Evolutionary conservation across 2,797 vertebrate species (phyloP), one percentile per base, ranked within the genome.

Genomic region (Erpetoichthys calabaricus): DNA sequence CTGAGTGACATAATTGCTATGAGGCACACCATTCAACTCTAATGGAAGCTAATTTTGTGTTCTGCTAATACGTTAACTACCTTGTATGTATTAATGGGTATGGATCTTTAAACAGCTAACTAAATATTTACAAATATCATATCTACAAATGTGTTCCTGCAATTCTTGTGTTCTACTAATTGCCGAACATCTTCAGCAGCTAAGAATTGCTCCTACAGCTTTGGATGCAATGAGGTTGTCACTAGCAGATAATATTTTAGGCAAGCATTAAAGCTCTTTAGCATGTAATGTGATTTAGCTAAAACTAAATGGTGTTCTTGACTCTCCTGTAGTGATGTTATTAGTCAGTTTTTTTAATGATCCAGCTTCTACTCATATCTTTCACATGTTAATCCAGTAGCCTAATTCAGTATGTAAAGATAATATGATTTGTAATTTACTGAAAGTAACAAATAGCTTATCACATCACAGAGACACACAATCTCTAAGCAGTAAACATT

Each of bases 1-100:
- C 61, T 76, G 81, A 86, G 72, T 83, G 80, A 84, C 77, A 86
- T 85, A 86, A 86, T 84, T 84, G 78, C 82, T 81, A 79, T 75
- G 77, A 84, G 76, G 75, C 79, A 79, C 68, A 78, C 25, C 75
- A 77, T 80, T 84, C 56, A 79, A 72, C 70, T 70, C 70, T 83
- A 84, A 87, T 81, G 75, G 67, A 67, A 83, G 73, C 73, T 78
- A 84, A 87, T 86, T 87, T 85, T 81, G 85, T 75, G 81, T 70
- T 59, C 72, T 75, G 58, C 80, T 80, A 63, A 72, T 79, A 81
- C 81, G 81, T 78, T 78, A 84, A 84, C 80, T 83, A 76, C 77
- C 76, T 75, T 65, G 68, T 77, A 69, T 57, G 7, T 72, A 71
- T 70, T 75, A 77, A 54, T 51, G 4, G 50, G 5, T 51, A 6